phyloP scores from a whole-genome alignment of 2,113 vertebrate species.

The Lutjanus erythropterus region DNA sequence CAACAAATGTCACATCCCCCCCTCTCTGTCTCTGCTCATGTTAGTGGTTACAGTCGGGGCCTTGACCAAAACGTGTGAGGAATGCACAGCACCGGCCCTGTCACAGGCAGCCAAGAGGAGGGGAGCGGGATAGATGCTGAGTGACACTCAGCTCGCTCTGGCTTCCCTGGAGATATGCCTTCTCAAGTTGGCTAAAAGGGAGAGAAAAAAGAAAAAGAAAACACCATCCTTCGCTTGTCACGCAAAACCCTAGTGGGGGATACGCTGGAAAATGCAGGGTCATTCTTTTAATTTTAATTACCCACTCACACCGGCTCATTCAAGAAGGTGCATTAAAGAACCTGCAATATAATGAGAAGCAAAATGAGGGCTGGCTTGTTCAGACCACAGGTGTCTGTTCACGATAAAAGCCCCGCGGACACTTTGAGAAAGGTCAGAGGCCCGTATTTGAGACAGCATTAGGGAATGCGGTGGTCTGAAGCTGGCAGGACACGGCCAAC shows the following conservation, averaged over 20 bases:
- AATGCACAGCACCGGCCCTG: slow-evolving; percentile 61
- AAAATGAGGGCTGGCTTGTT: not conserved
- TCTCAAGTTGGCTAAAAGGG: slow-evolving; percentile 36
- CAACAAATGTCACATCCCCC: slow-evolving; percentile 48
- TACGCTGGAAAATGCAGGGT: slow-evolving; percentile 13
- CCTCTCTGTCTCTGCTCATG: slow-evolving; percentile 38
- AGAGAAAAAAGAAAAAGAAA: slow-evolving; percentile 15
- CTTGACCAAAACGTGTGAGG: slow-evolving; percentile 52
- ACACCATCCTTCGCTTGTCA: slow-evolving; percentile 34
- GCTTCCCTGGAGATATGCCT: slow-evolving; percentile 50
- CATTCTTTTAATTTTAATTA: slow-evolving; percentile 41
- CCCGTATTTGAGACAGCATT: slow-evolving; percentile 29
- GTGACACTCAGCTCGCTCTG: slow-evolving; percentile 62
- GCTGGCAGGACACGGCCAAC: slow-evolving; percentile 27
- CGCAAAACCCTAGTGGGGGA: slow-evolving; percentile 6
- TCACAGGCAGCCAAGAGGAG: slow-evolving; percentile 40
- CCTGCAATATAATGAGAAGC: slow-evolving; percentile 13
- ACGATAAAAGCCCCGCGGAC: slow-evolving; percentile 23
- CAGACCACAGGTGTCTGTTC: slow-evolving; percentile 30
- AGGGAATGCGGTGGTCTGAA: slow-evolving; percentile 32
- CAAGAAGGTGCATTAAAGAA: slow-evolving; percentile 17
- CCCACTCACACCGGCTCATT: slow-evolving; percentile 25
- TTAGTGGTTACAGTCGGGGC: slow-evolving; percentile 50
- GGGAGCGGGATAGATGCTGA: slow-evolving; percentile 52
- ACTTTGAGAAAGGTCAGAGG: slow-evolving; percentile 50